Evolutionary conservation across 2,888 invertebrate species (phyloP).

Genomic region (Theretra japonica): DNA sequence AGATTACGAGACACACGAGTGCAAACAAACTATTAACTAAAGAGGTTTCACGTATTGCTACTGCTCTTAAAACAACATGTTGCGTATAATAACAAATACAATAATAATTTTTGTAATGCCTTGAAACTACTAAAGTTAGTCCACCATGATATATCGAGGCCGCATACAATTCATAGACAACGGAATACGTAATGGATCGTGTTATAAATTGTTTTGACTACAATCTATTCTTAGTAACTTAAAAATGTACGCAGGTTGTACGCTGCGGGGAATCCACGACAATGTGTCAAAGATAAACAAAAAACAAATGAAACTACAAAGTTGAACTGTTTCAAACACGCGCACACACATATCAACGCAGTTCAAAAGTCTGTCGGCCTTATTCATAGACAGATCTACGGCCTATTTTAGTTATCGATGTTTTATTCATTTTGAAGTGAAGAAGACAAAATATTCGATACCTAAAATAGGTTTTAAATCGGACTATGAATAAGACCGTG

Average conservation of each 20-base stretch:
- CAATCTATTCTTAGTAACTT: neutral
- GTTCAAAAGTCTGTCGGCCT: too few species aligned
- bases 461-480: too few species aligned
- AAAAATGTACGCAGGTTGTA: neutral
- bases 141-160: neutral
- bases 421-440: too few species aligned
- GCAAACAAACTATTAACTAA: neutral
- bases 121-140: neutral
- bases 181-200: neutral
- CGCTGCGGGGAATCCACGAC: neutral
- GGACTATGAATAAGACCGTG: too few species aligned
- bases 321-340: neutral
- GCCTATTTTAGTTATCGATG: too few species aligned
- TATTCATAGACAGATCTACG: too few species aligned
- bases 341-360: neutral
- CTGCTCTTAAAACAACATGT: constrained; percentile 3
- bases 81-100: neutral
- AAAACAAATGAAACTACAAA: constrained; percentile 18
- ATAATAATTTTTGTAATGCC: too few species aligned
- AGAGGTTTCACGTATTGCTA: neutral
- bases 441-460: too few species aligned
- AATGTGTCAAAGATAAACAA: constrained; percentile 20
- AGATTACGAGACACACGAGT: neutral
- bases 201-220: neutral
- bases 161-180: neutral